Evolutionary conservation across 2,113 vertebrate genomes (phyloP).

Genomic region (Chunga burmeisteri): DNA sequence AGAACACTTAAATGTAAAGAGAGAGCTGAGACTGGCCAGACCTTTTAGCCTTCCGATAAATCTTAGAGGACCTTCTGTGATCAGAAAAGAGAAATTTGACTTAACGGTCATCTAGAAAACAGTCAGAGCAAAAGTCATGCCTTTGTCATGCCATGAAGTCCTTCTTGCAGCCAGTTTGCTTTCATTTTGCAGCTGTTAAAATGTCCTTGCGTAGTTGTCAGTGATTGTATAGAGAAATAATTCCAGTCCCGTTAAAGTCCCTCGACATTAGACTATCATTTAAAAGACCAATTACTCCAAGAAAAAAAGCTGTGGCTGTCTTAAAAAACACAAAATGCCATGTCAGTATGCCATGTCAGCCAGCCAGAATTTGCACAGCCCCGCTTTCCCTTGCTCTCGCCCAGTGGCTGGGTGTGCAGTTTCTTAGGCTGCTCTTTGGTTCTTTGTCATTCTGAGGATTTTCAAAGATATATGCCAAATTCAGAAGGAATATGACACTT

Average conservation of each 20-base stretch:
- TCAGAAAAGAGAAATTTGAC: not conserved
- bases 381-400: not conserved
- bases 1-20: not conserved
- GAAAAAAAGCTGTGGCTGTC: not conserved
- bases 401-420: not conserved
- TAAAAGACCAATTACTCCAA: not conserved
- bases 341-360: not conserved
- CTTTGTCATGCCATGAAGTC: not conserved
- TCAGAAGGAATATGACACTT: not conserved
- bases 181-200: not conserved
- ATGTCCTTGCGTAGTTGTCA: not conserved
- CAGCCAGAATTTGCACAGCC: not conserved
- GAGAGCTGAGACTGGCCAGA: not conserved
- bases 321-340: not conserved
- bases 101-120: not conserved
- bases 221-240: not conserved
- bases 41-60: not conserved
- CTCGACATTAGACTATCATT: not conserved
- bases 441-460: not conserved
- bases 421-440: not conserved
- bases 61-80: not conserved
- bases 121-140: not conserved
- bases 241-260: not conserved
- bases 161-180: not conserved
- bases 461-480: not conserved